Base-by-base conservation (phyloP, 1,140 invertebrate species). In the Sogatella furcifera region DNA sequence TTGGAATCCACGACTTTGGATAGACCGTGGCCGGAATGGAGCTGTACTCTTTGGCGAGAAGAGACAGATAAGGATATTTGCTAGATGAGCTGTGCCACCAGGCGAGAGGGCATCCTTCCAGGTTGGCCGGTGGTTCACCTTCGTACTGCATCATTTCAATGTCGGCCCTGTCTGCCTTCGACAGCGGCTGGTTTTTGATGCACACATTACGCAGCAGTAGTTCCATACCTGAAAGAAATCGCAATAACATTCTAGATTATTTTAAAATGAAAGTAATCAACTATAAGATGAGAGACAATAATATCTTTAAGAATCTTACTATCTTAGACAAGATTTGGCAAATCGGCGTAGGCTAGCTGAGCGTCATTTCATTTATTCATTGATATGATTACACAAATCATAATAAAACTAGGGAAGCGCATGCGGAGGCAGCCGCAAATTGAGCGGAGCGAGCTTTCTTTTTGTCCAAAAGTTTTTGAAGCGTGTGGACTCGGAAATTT, bases 81-180 rank as follows among this genome's bases (percentile, higher is more conserved):
- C 70, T 72, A 5, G 70, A 70, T 1, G 71, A 69, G 34, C 74
- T 72, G 0, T 69, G 64, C 76, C 78, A 81, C 75, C 77, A 80
- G 46, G 74, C 71, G 9, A 80, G 59, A 1, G 78, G 78, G 67
- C 77, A 79, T 44, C 69, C 70, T 62, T 78, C 76, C 0, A 80
- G 65, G 4, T 73, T 64, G 34, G 76, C 76, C 13, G 72, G 73
- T 1, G 70, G 66, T 64, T 80, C 78, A 3, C 74, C 75, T 57
- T 78, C 73, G 65, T 78, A 80, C 17, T 79, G 78, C 1, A 73
- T 70, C 4, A 79, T 62, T 66, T 80, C 78, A 2, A 79, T 67
- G 55, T 78, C 72, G 0, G 75, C 74, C 57, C 75, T 73, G 59
- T 80, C 76, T 60, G 74, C 70, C 0, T 70, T 68, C 10, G 75